Percentiles rank a stretch among this genome's conserved stretches.
Conservation (phyloP, 2,797 vertebrate genomes). For the Threskiornis aethiopicus region DNA sequence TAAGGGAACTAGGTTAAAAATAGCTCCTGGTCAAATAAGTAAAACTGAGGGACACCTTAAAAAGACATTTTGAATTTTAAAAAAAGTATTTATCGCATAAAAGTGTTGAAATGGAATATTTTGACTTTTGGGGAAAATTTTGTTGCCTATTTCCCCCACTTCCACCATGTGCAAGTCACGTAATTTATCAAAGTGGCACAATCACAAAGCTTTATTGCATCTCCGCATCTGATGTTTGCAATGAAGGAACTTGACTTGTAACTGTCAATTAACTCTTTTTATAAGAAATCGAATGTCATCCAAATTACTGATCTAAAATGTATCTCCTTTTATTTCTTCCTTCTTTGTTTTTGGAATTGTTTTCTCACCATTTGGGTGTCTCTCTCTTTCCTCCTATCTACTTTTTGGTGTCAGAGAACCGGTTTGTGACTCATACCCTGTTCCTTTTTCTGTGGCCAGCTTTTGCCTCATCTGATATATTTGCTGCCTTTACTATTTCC, state of each 20-base stretch:
- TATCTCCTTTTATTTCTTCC: background rate
- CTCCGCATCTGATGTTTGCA: background rate
- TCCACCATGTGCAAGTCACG: background rate
- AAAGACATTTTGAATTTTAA: background rate
- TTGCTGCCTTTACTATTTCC: conserved; percentile 45
- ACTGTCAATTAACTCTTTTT: background rate
- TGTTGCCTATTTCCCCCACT: background rate
- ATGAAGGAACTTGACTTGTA: background rate
- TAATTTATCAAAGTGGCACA: background rate
- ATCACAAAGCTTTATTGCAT: background rate
- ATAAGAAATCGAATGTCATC: background rate
- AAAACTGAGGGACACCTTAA: background rate
- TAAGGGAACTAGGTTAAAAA: background rate
- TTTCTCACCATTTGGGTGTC: conserved; percentile 30
- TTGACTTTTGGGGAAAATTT: background rate
- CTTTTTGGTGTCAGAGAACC: conserved; percentile 37
- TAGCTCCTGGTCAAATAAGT: background rate
- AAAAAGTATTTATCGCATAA: background rate
- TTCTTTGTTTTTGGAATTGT: background rate
- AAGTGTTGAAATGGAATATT: background rate
- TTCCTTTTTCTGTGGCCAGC: conserved; percentile 33
- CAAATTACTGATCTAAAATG: background rate
- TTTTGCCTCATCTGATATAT: conserved; percentile 41
- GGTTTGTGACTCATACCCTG: conserved; percentile 57
- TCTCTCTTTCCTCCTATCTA: conserved; percentile 47